phyloP scores from a whole-genome alignment of 1,140 invertebrate genomes.

The Mylabris phalerata region DNA sequence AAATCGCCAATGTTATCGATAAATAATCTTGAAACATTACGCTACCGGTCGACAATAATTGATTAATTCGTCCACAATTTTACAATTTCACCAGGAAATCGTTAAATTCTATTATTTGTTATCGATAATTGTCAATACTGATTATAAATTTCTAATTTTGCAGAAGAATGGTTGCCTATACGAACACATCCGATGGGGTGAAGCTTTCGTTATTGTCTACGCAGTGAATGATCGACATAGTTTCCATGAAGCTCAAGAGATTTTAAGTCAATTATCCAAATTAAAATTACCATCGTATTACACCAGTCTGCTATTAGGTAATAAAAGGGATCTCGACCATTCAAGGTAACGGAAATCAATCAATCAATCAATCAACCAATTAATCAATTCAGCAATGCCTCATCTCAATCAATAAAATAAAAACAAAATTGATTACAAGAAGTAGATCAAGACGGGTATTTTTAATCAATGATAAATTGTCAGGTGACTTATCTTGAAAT shows the following conservation, averaged over 20 bases:
- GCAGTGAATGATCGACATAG: conserved; percentile 68
- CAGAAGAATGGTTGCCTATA: conserved; percentile 63
- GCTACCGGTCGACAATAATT: too few relatives aligned
- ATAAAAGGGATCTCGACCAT: conserved; percentile 78
- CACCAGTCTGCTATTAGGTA: conserved; percentile 69
- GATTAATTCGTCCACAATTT: too few relatives aligned
- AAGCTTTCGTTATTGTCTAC: conserved; percentile 80
- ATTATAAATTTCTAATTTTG: conserved; percentile 22
- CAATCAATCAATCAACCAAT: too few relatives aligned
- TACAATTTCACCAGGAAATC: too few relatives aligned
- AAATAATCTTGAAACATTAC: too few relatives aligned
- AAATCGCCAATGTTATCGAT: too few relatives aligned
- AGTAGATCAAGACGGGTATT: not conserved
- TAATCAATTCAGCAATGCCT: not conserved
- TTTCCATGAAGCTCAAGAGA: conserved; percentile 65
- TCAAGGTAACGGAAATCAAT: conserved; percentile 48
- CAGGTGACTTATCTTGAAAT: not conserved
- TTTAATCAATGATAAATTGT: too few relatives aligned
- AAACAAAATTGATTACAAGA: not conserved
- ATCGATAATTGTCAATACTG: too few relatives aligned
- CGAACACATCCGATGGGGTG: conserved; percentile 74
- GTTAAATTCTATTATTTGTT: too few relatives aligned
- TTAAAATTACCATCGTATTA: conserved; percentile 62
- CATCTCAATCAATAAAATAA: not conserved
- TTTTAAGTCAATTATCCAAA: conserved; percentile 63